Conservation (phyloP, 2,888 invertebrate genomes). For the Limenitis camilla region DNA sequence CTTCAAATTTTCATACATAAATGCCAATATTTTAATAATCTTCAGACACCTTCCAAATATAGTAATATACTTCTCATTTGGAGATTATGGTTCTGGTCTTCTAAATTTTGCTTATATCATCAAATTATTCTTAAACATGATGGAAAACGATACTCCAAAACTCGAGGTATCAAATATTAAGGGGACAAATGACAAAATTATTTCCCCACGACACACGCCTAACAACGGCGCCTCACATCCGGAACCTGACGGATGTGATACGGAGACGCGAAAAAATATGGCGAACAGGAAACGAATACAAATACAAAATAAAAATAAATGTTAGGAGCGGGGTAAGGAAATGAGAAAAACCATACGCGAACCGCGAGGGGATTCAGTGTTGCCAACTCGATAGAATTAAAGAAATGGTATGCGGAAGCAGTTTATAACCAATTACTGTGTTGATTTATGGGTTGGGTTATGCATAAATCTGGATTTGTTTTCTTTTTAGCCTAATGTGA, state of each 20-base stretch:
- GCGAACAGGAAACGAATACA: conserved; percentile 69
- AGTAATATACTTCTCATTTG: too few relatives aligned
- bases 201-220: conserved; percentile 22
- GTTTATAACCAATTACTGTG: conserved; percentile 22
- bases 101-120: too few relatives aligned
- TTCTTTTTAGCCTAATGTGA: too few relatives aligned
- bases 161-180: conserved; percentile 16
- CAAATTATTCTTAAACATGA: too few relatives aligned
- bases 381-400: conserved; percentile 21
- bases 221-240: conserved; percentile 23
- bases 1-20: too few relatives aligned
- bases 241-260: conserved; percentile 29
- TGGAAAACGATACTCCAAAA: conserved; percentile 12
- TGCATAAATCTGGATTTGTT: conserved; percentile 1
- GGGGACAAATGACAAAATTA: conserved; percentile 25
- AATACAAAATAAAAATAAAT: conserved; percentile 68
- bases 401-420: conserved; percentile 18
- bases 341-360: conserved; percentile 32
- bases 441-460: conserved; percentile 19
- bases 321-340: conserved; percentile 43
- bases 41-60: too few relatives aligned
- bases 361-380: conserved; percentile 22
- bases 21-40: too few relatives aligned
- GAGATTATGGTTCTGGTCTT: too few relatives aligned
- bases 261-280: conserved; percentile 60